Evolutionary conservation across 2,797 vertebrate genomes (phyloP).

Genomic region (Smutsia temminckii): DNA sequence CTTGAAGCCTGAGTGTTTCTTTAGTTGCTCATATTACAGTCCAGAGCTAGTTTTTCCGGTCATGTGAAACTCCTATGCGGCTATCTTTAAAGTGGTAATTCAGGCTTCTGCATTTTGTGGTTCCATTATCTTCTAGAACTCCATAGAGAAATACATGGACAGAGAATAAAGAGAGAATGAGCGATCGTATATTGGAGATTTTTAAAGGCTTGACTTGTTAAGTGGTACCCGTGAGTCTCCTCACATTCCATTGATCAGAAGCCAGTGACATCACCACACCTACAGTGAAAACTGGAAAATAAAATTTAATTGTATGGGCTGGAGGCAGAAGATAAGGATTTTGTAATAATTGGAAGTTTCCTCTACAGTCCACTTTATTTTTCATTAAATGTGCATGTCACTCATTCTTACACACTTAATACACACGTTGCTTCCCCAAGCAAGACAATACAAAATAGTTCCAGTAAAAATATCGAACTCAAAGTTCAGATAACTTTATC

Average conservation of each 20-base stretch:
- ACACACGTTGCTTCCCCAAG: background rate
- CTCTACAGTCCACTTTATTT: background rate
- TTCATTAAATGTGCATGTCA: background rate
- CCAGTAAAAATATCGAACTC: background rate
- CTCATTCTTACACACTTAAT: background rate
- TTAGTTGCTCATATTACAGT: background rate
- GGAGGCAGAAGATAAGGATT: background rate
- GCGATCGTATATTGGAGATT: background rate
- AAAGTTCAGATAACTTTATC: background rate
- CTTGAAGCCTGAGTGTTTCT: background rate
- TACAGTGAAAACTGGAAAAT: background rate
- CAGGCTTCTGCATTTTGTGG: background rate
- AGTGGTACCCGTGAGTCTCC: background rate
- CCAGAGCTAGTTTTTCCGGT: background rate
- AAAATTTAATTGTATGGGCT: background rate
- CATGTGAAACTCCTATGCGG: background rate
- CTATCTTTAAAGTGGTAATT: background rate
- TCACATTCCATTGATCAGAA: background rate
- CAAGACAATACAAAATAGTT: background rate
- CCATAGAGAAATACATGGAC: background rate
- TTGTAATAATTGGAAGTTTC: background rate
- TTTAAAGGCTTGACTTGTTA: background rate
- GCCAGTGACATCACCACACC: background rate
- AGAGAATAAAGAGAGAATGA: background rate
- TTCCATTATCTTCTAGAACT: background rate